phyloP scores from a whole-genome alignment of 2,888 invertebrate genomes.

The Alcis repandata region DNA sequence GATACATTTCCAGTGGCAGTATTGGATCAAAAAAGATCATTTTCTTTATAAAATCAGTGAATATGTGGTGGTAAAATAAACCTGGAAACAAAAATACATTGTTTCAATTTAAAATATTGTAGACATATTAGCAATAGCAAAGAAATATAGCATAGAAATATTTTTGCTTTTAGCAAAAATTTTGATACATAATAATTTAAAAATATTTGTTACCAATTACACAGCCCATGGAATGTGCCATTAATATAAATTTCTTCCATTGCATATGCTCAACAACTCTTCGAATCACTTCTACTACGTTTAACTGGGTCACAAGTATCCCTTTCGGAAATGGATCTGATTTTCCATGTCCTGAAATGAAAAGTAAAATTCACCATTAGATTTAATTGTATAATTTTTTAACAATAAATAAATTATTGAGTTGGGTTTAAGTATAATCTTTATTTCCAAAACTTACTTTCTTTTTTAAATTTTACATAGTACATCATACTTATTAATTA shows the following conservation, averaged over 20 bases:
- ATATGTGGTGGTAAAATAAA: slow-evolving; percentile 69
- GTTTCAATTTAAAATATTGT: slow-evolving; percentile 23
- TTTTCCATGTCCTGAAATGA: slow-evolving; percentile 75
- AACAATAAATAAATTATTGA: no score
- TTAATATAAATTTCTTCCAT: slow-evolving; percentile 51
- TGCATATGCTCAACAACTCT: slow-evolving; percentile 49
- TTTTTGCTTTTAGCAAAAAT: no score
- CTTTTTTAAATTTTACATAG: no score
- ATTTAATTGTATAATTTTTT: no score
- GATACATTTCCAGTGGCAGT: slow-evolving; percentile 54
- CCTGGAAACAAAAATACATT: slow-evolving; percentile 56
- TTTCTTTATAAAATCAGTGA: slow-evolving; percentile 79
- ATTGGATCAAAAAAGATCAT: slow-evolving; percentile 71
- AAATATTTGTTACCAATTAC: slow-evolving; percentile 58
- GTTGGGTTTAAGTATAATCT: no score
- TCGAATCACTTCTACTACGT: slow-evolving; percentile 59
- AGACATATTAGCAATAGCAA: no score
- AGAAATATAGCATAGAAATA: no score
- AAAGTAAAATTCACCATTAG: background rate
- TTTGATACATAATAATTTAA: no score
- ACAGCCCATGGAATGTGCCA: slow-evolving; percentile 59
- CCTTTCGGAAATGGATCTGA: slow-evolving; percentile 72
- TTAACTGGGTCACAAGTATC: slow-evolving; percentile 42
- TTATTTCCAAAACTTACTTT: no score
- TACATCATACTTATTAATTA: no score